Base-by-base conservation (phyloP, 2,113 vertebrate species). In the Poeciliopsis prolifica region DNA sequence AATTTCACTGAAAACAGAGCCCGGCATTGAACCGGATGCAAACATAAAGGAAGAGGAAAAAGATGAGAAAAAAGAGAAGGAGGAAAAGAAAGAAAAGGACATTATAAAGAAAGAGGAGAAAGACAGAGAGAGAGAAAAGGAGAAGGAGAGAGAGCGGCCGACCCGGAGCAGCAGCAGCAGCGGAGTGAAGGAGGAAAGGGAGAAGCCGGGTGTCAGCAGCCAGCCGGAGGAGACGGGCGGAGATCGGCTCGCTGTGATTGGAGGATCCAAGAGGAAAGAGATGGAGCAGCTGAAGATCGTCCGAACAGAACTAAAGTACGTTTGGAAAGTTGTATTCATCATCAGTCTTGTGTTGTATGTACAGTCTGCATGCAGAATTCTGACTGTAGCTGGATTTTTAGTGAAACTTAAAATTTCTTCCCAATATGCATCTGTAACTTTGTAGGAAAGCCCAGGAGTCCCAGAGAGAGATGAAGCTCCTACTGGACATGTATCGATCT, bases 401-500 rank as follows among this genome's bases (percentile, higher is more conserved):
- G 17, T 48, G 44, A 48, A 48, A 17, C 15, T 1, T 48, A 17
- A 19, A 48, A n/a, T 17, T 37, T 26, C 10, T n/a, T 31, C 1
- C 6, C 28, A 68, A 1, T 35, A n/a, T 60, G 3, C 72, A 17
- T 35, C 22, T 10, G 15, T 81, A 24, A 61, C 79, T 44, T 0
- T 88, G 10, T 85, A 99, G 98, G 88, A 98, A 98, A 89, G 97
- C 97, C 1, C 98, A 99, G 80, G 97, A 99, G 86, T 98, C 97
- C 77, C 97, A 99, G 79, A 96, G 97, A 79, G 97, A 99, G 90
- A 99, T 99, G 97, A 99, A 99, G 75, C 93, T 99, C 0, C 86
- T 99, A 68, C 86, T 99, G 60, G 97, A 99, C 87, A 99, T 99
- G 98, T 99, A 99, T 83, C 96, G 96, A 51, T 98, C 97, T 26